phyloP scores from a whole-genome alignment of 2,797 vertebrate species.

The Sebastes dallii region DNA sequence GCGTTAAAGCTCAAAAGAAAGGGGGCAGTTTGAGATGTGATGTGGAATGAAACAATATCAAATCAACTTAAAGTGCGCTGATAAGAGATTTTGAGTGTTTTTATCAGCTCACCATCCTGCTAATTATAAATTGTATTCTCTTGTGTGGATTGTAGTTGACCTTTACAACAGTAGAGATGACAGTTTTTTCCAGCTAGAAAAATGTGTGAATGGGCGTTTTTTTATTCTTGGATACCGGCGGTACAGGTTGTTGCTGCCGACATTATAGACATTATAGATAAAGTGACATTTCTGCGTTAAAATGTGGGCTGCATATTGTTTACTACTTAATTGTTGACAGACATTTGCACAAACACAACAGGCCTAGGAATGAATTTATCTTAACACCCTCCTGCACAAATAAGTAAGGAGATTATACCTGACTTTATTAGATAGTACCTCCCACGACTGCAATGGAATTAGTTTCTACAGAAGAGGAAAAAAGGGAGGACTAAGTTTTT shows the following conservation, averaged over 20 bases:
- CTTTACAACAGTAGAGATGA: neutral
- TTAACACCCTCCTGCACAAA: neutral
- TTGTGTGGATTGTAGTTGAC: neutral
- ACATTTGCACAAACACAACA: neutral
- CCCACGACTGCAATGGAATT: neutral
- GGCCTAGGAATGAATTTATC: neutral
- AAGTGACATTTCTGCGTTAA: neutral
- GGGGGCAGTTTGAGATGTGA: neutral
- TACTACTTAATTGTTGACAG: neutral
- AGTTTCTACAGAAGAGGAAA: neutral
- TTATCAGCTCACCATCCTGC: neutral
- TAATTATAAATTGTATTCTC: neutral
- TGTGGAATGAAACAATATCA: neutral
- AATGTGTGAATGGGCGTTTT: neutral
- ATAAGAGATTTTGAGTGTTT: neutral
- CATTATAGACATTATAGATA: neutral
- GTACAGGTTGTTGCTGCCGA: neutral
- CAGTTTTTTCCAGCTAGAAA: neutral
- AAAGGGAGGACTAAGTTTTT: neutral
- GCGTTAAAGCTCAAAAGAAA: neutral
- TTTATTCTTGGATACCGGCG: neutral
- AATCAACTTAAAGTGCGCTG: neutral
- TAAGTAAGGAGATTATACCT: neutral
- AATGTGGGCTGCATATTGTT: neutral
- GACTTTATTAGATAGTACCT: neutral